Conservation (phyloP, 1,140 invertebrate species). For the Mylabris phalerata region DNA sequence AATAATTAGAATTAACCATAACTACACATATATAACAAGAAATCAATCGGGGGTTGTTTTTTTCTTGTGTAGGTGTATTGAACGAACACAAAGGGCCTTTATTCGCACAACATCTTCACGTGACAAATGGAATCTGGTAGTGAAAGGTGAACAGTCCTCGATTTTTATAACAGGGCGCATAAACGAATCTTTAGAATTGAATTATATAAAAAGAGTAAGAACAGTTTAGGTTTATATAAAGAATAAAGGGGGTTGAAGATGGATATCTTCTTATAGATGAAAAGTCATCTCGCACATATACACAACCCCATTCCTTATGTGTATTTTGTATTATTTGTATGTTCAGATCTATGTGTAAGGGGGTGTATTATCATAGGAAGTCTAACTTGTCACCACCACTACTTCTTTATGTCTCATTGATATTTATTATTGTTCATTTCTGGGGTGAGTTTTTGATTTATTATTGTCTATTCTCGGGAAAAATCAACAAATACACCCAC, state of each 20-base stretch:
- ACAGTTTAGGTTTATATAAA: too few relatives aligned
- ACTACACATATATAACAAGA: too few relatives aligned
- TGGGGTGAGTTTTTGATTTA: conserved; percentile 8
- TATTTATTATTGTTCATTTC: conserved; percentile 24
- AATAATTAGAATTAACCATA: too few relatives aligned
- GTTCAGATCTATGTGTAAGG: neutral
- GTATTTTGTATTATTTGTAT: too few relatives aligned
- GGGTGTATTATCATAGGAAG: conserved; percentile 25
- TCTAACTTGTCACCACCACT: conserved; percentile 26
- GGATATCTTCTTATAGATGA: conserved; percentile 2
- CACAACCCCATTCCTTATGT: conserved; percentile 13
- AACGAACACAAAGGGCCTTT: conserved; percentile 20
- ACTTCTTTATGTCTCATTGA: conserved; percentile 26
- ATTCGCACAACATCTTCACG: conserved; percentile 21
- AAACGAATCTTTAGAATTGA: conserved; percentile 19
- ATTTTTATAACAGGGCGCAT: conserved; percentile 37
- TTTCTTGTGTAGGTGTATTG: too few relatives aligned
- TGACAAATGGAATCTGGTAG: conserved; percentile 42
- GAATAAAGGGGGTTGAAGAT: too few relatives aligned
- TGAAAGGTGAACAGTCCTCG: conserved; percentile 41
- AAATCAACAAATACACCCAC: too few relatives aligned
- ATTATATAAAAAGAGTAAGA: conserved; percentile 1
- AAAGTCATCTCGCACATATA: conserved; percentile 21
- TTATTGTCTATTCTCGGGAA: neutral
- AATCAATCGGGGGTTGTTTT: conserved; percentile 17